Conservation (phyloP, 2,888 invertebrate species). For the Dyspetes luteomarginatus region DNA sequence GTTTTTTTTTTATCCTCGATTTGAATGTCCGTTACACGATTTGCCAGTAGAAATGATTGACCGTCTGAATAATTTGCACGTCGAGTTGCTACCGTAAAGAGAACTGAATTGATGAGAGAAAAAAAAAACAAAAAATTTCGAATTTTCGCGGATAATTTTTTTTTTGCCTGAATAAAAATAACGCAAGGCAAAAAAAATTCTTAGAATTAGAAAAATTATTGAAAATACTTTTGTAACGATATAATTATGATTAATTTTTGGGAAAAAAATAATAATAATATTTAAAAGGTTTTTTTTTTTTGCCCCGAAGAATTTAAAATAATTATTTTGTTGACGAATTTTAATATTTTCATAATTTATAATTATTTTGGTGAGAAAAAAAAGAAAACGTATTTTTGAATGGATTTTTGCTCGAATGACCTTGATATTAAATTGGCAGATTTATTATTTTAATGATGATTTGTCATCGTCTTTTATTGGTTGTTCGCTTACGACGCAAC, state of each 20-base stretch:
- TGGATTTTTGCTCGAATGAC: not conserved
- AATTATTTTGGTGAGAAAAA: not conserved
- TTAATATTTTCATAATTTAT: too few relatives aligned
- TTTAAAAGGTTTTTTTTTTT: too few relatives aligned
- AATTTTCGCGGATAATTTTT: not conserved
- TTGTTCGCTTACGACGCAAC: constrained; percentile 80
- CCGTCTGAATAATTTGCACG: constrained; percentile 16
- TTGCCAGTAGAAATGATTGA: not conserved
- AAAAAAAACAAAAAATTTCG: not conserved
- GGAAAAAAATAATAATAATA: too few relatives aligned
- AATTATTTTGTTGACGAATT: too few relatives aligned
- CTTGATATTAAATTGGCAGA: not conserved
- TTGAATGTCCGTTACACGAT: constrained; percentile 4
- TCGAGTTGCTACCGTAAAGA: not conserved
- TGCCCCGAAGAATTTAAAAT: too few relatives aligned
- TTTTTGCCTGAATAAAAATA: too few relatives aligned
- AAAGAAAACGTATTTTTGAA: too few relatives aligned
- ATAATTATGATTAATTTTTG: too few relatives aligned
- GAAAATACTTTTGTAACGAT: too few relatives aligned
- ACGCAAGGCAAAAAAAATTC: too few relatives aligned
- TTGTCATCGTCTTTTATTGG: constrained; percentile 72
- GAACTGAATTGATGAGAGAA: not conserved
- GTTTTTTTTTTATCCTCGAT: not conserved
- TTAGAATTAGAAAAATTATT: too few relatives aligned
- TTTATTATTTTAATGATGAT: not conserved